A percentile compares a stretch with the other conserved stretches of the same genome.
phyloP scores from a whole-genome alignment of 2,797 vertebrate genomes.

The Furcifer pardalis region DNA sequence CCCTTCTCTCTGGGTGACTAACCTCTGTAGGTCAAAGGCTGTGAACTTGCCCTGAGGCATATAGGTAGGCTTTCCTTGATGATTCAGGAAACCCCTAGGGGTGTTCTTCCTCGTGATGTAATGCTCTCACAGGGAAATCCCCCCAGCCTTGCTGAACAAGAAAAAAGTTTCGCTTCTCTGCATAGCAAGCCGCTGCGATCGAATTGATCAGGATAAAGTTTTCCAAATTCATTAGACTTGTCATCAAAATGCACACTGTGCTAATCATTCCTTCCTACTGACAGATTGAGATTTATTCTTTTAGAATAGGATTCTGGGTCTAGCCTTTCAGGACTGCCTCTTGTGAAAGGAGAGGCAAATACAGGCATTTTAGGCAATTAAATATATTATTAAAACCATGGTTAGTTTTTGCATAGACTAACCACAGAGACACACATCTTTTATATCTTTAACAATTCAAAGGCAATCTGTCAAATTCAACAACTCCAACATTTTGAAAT shows the following conservation, averaged over 20 bases:
- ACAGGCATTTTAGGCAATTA: background rate
- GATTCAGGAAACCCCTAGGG: too few relatives aligned
- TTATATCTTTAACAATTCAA: background rate
- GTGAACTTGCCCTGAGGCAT: too few relatives aligned
- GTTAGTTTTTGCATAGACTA: background rate
- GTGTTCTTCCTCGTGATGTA: too few relatives aligned
- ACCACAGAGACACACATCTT: background rate
- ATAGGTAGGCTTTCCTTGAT: too few relatives aligned
- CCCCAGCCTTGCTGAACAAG: too few relatives aligned
- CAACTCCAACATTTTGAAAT: background rate
- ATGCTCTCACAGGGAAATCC: too few relatives aligned
- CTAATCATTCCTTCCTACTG: background rate
- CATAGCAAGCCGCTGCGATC: too few relatives aligned
- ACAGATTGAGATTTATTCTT: background rate
- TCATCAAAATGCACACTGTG: background rate
- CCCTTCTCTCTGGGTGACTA: too few relatives aligned
- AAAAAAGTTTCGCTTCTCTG: too few relatives aligned
- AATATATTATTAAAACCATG: background rate
- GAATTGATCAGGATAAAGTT: too few relatives aligned
- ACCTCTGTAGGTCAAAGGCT: too few relatives aligned
- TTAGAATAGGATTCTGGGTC: background rate
- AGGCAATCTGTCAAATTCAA: background rate
- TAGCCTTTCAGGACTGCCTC: background rate
- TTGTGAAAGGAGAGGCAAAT: background rate
- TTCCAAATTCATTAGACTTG: too few relatives aligned